These are phyloP conservation scores for Gymnorhina tibicen DNA, from an alignment of 2,113 vertebrate genomes.

Conservation along the genomic window DNA sequence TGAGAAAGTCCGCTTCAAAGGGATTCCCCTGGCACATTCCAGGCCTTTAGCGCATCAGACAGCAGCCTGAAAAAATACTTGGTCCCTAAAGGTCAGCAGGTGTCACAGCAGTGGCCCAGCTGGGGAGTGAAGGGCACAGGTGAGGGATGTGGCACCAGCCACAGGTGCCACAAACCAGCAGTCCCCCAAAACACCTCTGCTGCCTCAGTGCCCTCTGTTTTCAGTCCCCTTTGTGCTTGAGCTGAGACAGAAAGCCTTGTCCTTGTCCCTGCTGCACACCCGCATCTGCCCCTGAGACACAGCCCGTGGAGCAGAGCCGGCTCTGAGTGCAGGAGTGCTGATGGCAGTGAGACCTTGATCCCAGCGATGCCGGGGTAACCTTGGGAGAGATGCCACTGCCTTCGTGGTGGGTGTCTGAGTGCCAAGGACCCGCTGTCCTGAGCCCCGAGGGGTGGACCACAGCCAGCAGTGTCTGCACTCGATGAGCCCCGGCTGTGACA, in stretches of 20 bases:
- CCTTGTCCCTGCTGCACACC: neutral
- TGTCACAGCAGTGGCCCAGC: neutral
- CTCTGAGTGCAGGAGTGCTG: rapidly evolving
- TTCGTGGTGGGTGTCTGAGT: neutral
- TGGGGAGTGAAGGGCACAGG: conserved; percentile 26
- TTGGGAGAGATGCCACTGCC: neutral
- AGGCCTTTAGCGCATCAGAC: neutral
- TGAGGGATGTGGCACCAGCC: neutral
- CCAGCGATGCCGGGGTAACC: neutral
- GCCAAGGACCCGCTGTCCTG: neutral
- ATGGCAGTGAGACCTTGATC: neutral
- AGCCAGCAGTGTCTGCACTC: rapidly evolving
- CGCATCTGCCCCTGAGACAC: rapidly evolving
- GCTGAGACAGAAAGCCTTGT: neutral
- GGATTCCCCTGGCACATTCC: neutral
- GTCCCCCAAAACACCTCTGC: neutral
- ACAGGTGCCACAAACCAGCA: neutral
- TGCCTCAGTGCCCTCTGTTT: neutral
- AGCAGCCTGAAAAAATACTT: conserved; percentile 38
- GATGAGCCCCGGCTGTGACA: rapidly evolving
- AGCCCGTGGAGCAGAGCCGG: rapidly evolving
- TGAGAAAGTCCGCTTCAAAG: conserved; percentile 35
- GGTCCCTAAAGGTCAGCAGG: neutral
- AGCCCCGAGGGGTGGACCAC: neutral
- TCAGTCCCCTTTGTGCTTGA: neutral